Base-by-base conservation (phyloP, 64 coral and sea anemone species). In the Montipora capricornis region DNA sequence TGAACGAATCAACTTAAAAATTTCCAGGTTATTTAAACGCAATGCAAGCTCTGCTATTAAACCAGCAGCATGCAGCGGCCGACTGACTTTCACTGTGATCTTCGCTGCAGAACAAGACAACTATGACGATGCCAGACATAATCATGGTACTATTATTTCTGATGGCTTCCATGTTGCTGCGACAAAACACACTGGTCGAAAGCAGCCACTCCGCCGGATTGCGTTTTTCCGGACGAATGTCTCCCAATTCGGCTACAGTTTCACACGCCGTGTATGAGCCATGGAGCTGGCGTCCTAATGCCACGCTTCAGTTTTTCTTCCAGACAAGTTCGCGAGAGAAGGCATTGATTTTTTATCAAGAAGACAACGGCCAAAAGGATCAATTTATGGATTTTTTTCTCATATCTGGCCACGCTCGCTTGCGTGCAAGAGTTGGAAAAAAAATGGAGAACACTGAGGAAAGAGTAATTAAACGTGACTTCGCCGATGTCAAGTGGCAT, bases 201-300 rank as follows among this genome's bases (percentile, higher is more conserved):
- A 24, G 46, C 8, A 70, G 62, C 37, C 37, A 37, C 37, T 37
- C 37, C 29, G 61, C 61, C 20, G 61, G 61, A 2, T 85, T 48
- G 44, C 44, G 44, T 4, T 85, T 85, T 70, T 22, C 14, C 15
- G 82, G 82, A 20, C 26, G 0, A 76, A 76, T 76, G 37, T 7
- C 26, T 9, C 6, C 4, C 8, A 2, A 44, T 3, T 6, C 37
- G 26, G 1, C 20, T 1, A 15, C 13, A 12, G 61, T 24, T 78
- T 85, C 82, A 2, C 45, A 85, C 17, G 82, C 82, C 5, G 45
- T 69, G 64, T 85, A 85, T 29, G 82, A 85, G 14, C 82, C 82
- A 3, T 71, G 82, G 82, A 85, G 19, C 64, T 85, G 82, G 82
- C 46, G 29, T 85, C 61, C 62, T 20, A 85, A 85, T 85, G 82